Conservation (phyloP, 2,113 vertebrate species). For the Leucopsar rothschildi region DNA sequence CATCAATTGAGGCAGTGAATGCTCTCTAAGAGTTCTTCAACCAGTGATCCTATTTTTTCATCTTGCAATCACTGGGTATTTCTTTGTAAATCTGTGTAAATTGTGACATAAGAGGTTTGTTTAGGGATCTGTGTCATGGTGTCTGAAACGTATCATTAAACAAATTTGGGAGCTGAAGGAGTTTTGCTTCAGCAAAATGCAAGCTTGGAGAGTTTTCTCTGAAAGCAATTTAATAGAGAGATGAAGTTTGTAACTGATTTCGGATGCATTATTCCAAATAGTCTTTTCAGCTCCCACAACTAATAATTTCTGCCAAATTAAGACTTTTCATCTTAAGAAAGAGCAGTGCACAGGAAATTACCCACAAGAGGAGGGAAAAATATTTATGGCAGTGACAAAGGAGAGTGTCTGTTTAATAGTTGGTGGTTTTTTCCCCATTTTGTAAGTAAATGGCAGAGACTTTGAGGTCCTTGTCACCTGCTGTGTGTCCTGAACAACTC, state of each 20-base stretch:
- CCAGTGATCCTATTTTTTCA: neutral
- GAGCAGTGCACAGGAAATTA: neutral
- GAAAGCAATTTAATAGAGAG: neutral
- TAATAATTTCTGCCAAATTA: neutral
- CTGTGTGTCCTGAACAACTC: neutral
- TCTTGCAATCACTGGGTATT: neutral
- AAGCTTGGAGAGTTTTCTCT: neutral
- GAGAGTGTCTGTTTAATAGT: accelerated
- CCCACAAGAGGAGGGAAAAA: neutral
- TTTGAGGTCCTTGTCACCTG: neutral
- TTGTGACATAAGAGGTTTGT: neutral
- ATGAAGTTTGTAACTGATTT: neutral
- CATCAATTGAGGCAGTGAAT: neutral
- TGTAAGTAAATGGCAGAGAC: neutral
- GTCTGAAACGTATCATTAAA: conserved; percentile 4
- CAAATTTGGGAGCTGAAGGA: conserved; percentile 14
- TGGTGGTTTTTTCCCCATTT: accelerated
- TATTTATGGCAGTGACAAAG: neutral
- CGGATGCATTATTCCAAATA: neutral
- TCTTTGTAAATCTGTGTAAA: neutral
- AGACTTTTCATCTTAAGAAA: neutral
- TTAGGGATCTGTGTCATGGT: neutral
- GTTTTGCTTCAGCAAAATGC: neutral
- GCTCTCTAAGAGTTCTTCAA: neutral
- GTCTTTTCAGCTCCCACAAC: neutral